Evolutionary conservation across 1,140 invertebrate genomes (phyloP).

Genomic region (Lerema accius): DNA sequence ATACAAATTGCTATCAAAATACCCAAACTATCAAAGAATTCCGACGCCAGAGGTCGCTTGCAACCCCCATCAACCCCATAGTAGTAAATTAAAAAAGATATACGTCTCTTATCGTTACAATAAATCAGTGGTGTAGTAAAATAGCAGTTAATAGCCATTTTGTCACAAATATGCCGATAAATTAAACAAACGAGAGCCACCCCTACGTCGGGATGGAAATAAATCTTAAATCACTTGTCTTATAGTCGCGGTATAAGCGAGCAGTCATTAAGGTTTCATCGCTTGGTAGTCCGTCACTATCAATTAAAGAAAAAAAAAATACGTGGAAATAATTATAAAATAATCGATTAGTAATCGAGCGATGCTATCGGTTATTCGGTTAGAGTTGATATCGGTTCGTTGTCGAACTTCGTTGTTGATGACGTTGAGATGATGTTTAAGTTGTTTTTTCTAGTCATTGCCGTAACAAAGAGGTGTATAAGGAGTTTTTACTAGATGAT

Average conservation of each 20-base stretch:
- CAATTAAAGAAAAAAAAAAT: no score
- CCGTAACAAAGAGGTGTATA: no score
- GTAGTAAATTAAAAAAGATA: conserved; percentile 39
- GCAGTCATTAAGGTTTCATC: not conserved
- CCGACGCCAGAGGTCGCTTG: not conserved
- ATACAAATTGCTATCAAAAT: conserved; percentile 6
- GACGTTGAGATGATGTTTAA: no score
- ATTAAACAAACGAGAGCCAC: conserved; percentile 41
- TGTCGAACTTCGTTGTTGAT: no score
- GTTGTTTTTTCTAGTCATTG: no score
- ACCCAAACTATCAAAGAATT: conserved; percentile 14
- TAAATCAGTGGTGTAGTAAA: conserved; percentile 60
- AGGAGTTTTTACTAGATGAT: no score
- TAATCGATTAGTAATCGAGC: no score
- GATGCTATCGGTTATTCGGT: no score
- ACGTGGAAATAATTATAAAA: no score
- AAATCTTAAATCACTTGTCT: conserved; percentile 31
- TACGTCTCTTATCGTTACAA: conserved; percentile 45
- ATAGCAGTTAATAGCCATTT: conserved; percentile 57
- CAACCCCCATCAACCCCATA: conserved; percentile 23
- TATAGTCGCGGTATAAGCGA: conserved; percentile 1
- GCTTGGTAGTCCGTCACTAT: no score
- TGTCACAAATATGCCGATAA: conserved; percentile 61
- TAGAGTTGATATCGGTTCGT: no score
- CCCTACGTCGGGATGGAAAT: conserved; percentile 30